Percentiles rank a stretch among this genome's conserved stretches.
Evolutionary conservation across 2,113 vertebrate genomes (phyloP).

Genomic region (human): GRCh38 chr11:81644501-81645000

Average conservation of each 20-base stretch:
- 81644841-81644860: neutral
- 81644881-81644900: neutral
- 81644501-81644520: neutral
- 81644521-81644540: neutral
- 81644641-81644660: neutral
- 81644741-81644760: neutral
- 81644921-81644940: neutral
- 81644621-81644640: neutral
- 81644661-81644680: slow-evolving; percentile 15
- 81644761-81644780: neutral
- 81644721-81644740: neutral
- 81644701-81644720: neutral
- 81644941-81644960: neutral
- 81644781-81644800: neutral
- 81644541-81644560: neutral
- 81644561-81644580: neutral
- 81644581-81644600: neutral
- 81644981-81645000: slow-evolving; percentile 13
- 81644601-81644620: too few relatives aligned
- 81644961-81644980: neutral
- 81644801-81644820: accelerated
- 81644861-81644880: neutral
- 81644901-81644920: neutral
- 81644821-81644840: neutral
- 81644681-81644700: neutral